A percentile compares a stretch with the other conserved stretches of the same genome.
Conservation (phyloP, 1,140 invertebrate species). For the Centruroides vittatus region DNA sequence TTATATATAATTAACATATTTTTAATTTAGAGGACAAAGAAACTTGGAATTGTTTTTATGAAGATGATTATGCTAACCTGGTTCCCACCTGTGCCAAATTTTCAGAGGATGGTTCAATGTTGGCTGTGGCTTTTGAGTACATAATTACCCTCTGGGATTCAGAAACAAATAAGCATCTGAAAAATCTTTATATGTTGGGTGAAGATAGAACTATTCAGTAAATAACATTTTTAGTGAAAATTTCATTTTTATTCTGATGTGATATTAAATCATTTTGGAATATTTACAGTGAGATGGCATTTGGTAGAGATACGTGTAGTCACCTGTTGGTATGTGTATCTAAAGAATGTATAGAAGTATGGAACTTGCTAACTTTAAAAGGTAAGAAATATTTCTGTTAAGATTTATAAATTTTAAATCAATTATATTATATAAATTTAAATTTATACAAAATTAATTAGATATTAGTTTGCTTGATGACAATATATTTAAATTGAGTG, state of each 20-base stretch:
- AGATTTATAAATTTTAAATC: too few relatives aligned
- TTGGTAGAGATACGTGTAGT: slow-evolving; percentile 45
- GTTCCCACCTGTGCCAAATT: slow-evolving; percentile 42
- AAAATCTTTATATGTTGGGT: slow-evolving; percentile 12
- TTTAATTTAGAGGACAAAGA: slow-evolving; percentile 12
- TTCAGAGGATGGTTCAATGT: slow-evolving; percentile 56
- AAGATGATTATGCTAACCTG: slow-evolving; percentile 46
- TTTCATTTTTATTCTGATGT: too few relatives aligned
- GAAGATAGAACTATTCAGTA: slow-evolving; percentile 2
- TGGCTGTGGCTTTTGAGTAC: slow-evolving; percentile 53
- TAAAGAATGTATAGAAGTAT: slow-evolving; percentile 41
- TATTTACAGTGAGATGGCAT: slow-evolving; percentile 39
- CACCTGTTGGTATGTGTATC: slow-evolving; percentile 47
- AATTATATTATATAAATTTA: too few relatives aligned
- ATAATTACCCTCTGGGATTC: slow-evolving; percentile 52
- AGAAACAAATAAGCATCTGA: slow-evolving; percentile 21
- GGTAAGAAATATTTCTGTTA: neutral
- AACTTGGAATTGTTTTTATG: slow-evolving; percentile 47
- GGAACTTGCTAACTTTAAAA: slow-evolving; percentile 50
- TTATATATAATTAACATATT: neutral
- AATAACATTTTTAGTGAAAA: neutral
- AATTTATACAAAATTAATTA: too few relatives aligned
- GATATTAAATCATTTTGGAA: neutral
- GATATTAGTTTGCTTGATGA: too few relatives aligned
- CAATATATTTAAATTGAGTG: too few relatives aligned